Evolutionary conservation across 2,888 invertebrate genomes (phyloP), one percentile per base, ranked within the genome.

Genomic region (Hemithea aestivaria): DNA sequence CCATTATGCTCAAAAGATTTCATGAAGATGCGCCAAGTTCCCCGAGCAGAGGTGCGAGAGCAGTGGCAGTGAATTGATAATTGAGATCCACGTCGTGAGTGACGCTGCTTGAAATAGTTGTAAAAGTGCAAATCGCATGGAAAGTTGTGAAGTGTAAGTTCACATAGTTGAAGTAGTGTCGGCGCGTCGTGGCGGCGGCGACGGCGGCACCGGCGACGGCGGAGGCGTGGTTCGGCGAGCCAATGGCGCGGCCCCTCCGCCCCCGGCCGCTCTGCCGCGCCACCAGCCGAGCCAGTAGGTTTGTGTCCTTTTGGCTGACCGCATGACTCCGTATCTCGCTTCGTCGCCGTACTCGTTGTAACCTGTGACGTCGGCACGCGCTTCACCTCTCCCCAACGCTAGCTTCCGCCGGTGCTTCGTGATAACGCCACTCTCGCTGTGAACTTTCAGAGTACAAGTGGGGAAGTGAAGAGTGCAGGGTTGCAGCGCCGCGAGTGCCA

Each of bases 271-370:
- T 64, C 59, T 66, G 68, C 71, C 69, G 68, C 64, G 58, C 70
- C 80, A 73, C 76, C 78, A 75, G 73, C 73, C 75, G 71, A 73
- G 78, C 80, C 87, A 84, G 88, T 88, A 88, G 88, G 87, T 87
- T 87, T 84, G 87, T 82, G 87, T 87, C 87, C 85, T 84, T 84
- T 87, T 84, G 87, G 87, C 87, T 87, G 87, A 87, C 87, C 87
- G 88, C 87, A 87, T 87, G 87, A 87, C 87, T 88, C 85, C 85
- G 85, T 80, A 87, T 84, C 68, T 81, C 73, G 88, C 87, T 88
- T 87, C 83, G 84, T 78, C 75, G 87, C 85, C 82, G 79, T 74
- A 75, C 79, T 82, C 73, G 79, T 79, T 78, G 78, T 83, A 78
- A 78, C 65, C 77, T 69, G 73, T 79, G 73, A 73, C 75, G 78